These are phyloP conservation scores for Nerophis ophidion DNA, from an alignment of 2,113 vertebrate genomes.

Conservation along the genomic window DNA sequence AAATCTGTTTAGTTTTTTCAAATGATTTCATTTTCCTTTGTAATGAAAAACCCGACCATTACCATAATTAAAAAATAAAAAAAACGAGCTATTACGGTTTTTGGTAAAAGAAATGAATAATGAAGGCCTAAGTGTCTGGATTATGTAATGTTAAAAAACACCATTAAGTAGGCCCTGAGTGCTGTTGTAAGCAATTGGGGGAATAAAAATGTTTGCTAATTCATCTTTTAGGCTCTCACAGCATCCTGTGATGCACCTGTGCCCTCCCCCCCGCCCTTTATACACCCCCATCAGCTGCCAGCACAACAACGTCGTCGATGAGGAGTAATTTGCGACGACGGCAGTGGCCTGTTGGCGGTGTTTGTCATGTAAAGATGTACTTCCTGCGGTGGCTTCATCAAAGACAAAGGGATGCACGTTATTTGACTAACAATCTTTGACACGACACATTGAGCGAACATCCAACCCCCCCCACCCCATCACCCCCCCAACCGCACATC, in stretches of 20 bases:
- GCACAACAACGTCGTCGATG: conserved; percentile 45
- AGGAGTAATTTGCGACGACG: conserved; percentile 53
- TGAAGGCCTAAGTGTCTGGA: too few relatives aligned
- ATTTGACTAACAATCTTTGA: conserved; percentile 65
- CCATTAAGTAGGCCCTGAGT: neutral
- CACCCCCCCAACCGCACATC: conserved; percentile 63
- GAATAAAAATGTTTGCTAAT: conserved; percentile 40
- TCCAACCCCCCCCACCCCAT: conserved; percentile 44
- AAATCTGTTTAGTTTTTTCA: too few relatives aligned
- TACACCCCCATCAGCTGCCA: conserved; percentile 30
- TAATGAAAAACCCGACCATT: too few relatives aligned
- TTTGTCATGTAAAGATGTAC: conserved; percentile 33
- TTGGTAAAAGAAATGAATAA: too few relatives aligned
- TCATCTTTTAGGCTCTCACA: conserved; percentile 37
- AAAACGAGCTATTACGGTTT: too few relatives aligned
- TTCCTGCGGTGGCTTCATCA: conserved; percentile 54
- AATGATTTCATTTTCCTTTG: too few relatives aligned
- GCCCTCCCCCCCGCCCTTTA: conserved; percentile 33
- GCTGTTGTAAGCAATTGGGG: conserved; percentile 30
- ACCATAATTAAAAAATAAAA: too few relatives aligned
- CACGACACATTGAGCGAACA: conserved; percentile 46
- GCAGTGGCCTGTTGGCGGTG: conserved; percentile 57
- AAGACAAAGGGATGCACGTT: conserved; percentile 57
- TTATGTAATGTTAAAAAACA: too few relatives aligned
- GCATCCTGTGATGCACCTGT: conserved; percentile 30